A percentile compares a stretch with the other conserved stretches of the same genome.
These are phyloP conservation scores for Plotosus lineatus DNA, from an alignment of 2,113 vertebrate genomes.

Conservation along the genomic window DNA sequence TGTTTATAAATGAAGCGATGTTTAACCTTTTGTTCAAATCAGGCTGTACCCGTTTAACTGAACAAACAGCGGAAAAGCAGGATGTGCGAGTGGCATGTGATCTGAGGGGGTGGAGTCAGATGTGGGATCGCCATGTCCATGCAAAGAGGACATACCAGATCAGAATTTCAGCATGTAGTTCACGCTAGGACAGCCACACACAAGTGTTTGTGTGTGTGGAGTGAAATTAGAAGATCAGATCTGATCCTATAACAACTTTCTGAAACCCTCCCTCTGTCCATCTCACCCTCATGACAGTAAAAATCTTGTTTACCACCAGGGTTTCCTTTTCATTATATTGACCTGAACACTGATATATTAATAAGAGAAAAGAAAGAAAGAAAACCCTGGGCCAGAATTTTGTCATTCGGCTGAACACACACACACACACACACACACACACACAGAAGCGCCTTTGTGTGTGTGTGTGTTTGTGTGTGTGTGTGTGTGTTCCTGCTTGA, in stretches of 20 bases:
- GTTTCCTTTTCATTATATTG: too few species aligned
- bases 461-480: neutral
- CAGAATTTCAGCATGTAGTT: neutral
- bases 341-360: too few species aligned
- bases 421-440: too few species aligned
- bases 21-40: neutral
- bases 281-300: too few species aligned
- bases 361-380: too few species aligned
- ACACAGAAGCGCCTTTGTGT: neutral
- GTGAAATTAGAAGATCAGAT: neutral
- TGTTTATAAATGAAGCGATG: neutral
- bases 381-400: too few species aligned
- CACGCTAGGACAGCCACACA: neutral
- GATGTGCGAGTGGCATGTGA: neutral
- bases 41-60: neutral
- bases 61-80: constrained; percentile 21
- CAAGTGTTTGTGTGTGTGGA: neutral
- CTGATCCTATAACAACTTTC: neutral
- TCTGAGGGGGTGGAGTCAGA: neutral
- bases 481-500: neutral
- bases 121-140: neutral
- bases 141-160: constrained; percentile 12
- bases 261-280: neutral
- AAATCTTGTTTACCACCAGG: too few species aligned
- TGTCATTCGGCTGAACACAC: too few species aligned